phyloP scores from a whole-genome alignment of 2,888 invertebrate genomes.

The Ceratothoa steindachneri region DNA sequence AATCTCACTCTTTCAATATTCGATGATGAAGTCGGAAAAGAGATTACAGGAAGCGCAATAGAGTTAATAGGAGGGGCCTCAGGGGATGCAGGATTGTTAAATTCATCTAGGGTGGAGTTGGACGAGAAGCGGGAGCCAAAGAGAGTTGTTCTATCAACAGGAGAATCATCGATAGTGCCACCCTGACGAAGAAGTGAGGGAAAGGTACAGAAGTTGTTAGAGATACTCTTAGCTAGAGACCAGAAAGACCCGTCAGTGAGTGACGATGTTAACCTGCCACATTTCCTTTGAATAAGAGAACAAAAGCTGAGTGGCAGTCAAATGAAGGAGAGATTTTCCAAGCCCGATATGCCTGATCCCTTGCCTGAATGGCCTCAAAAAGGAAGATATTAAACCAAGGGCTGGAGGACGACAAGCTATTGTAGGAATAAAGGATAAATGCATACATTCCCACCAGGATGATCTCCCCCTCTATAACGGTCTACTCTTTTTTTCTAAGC shows the following conservation, averaged over 20 bases:
- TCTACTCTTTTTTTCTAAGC: no score
- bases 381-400: no score
- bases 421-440: no score
- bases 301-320: no score
- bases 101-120: background rate
- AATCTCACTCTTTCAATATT: background rate
- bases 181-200: background rate
- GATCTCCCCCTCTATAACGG: no score
- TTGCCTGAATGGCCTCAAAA: no score
- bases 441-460: no score
- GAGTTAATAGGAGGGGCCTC: background rate
- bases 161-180: background rate
- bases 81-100: background rate
- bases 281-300: background rate
- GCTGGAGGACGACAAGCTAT: no score
- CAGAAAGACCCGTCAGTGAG: background rate
- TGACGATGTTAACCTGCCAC: background rate
- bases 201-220: background rate
- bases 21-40: background rate
- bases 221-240: background rate
- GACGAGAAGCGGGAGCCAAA: background rate
- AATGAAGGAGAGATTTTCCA: no score
- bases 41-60: background rate
- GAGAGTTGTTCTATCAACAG: background rate
- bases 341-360: no score